Base-by-base conservation (phyloP, 2,888 invertebrate genomes). In the Folsomia manolachei region DNA sequence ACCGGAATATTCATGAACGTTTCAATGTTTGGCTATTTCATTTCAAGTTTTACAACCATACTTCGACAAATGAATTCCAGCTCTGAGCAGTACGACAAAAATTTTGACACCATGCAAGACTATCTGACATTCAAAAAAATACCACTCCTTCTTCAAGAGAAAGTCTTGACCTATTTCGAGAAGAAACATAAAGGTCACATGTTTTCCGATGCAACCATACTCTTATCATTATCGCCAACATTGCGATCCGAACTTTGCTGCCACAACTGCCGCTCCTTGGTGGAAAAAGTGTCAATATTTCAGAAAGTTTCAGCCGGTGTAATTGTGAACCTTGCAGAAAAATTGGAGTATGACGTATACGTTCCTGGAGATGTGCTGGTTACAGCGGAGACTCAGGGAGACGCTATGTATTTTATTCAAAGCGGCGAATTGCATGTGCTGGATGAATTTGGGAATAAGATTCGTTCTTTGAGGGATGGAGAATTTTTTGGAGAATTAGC, bases 351-450 rank as follows among this genome's bases (percentile, higher is more conserved):
- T 7, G 89, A 89, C 82, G 85, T 89, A 27, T 89, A 87, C 82
- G 83, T 89, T 70, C 87, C 88, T 1, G 87, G 87, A 72, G 89
- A 90, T 81, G 83, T 87, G 26, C 86, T 90, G 63, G 82, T 87
- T 7, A 86, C 87, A 72, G 87, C 88, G 0, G 88, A 88, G 0
- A 85, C 86, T n/a, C 82, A 83, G n/a, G 89, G 88, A 0, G 86
- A 88, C 73, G 87, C 87, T 82, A 89, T 90, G 88, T 90, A 87
- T 82, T 89, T 90, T 79, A 84, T 90, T 27, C 86, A 86, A 0
- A 85, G 84, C 53, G 90, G 90, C 18, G 88, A 88, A 0, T 88
- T 89, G 25, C 67, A 73, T n/a, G 75, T 77, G 27, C 24, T 78
- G 23, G 69, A 71, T n/a, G 52, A 69, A 27, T 75, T 71, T 23